These are phyloP conservation scores for Sebastes cheni DNA, from an alignment of 2,797 vertebrate species.

Conservation along the genomic window DNA sequence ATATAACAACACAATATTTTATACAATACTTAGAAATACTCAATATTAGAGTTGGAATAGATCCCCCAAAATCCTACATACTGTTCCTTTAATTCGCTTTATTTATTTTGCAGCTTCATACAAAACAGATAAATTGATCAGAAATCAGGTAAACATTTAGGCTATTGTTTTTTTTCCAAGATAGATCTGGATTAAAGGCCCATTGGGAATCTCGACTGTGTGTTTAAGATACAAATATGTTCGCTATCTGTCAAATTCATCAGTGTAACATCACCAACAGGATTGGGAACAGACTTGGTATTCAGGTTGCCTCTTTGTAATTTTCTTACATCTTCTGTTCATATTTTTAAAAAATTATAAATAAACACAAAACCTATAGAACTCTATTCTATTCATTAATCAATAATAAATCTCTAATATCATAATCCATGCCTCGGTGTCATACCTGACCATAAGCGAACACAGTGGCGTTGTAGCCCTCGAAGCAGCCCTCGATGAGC, in stretches of 20 bases:
- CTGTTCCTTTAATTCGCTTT: background rate
- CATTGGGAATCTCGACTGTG: background rate
- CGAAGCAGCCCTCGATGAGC: slow-evolving; percentile 96
- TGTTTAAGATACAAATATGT: background rate
- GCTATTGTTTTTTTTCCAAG: rapidly evolving
- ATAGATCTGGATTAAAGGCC: background rate
- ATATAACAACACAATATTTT: background rate
- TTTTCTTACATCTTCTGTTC: background rate
- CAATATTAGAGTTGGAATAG: background rate
- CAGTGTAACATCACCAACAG: background rate
- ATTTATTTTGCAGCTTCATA: background rate
- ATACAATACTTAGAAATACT: background rate
- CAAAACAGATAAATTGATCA: background rate
- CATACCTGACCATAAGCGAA: slow-evolving; percentile 95
- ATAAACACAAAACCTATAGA: background rate
- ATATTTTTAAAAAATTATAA: background rate
- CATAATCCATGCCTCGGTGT: background rate
- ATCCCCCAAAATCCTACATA: no score
- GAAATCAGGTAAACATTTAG: background rate
- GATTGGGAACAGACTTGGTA: background rate
- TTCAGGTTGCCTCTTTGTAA: background rate
- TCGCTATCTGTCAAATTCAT: background rate
- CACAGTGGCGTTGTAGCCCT: slow-evolving; percentile 97
- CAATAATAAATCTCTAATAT: background rate
- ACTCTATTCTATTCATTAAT: background rate